Evolutionary conservation across 2,888 invertebrate species (phyloP), one percentile per base, ranked within the genome.

Genomic region (Physocephala rufipes): DNA sequence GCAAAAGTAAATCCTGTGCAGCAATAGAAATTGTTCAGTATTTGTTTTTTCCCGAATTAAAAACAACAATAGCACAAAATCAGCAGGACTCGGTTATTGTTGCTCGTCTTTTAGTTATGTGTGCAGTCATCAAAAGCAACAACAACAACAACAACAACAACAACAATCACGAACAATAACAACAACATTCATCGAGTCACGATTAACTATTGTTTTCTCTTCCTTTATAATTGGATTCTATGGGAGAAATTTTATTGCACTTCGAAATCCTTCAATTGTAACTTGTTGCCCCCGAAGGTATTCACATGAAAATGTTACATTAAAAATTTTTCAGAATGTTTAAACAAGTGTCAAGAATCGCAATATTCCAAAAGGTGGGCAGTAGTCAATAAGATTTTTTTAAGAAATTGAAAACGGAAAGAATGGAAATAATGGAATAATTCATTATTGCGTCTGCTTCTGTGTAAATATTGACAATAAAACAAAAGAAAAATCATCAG

Each of bases 91-190:
- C 28, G 16, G 21, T 45, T n/a, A 9, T 58, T 30, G 30, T 43
- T 16, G 26, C 21, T 43, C 21, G 1, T 45, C 24, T 21, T 45
- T 2, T 7, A 16, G 53, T 21, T 53, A 2, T 21, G 26, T 61
- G 19, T 26, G 13, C 19, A 30, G 16, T 9, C 30, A 19, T 61
- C 28, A 3, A 28, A 13, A 26, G 47, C 28, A 45, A 24, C 61
- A 47, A 24, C n/a, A 30, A n/a, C 30, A 69, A 51, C 59, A 70
- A 55, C 28, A 51, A 62, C 62, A 49, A 73, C 77, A 78, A 78
- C 80, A 77, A 75, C 49, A 51, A 70, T 67, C 75, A 79, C 78
- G 79, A 79, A 79, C n/a, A n/a, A n/a, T n/a, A n/a, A 79, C 80
- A 81, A 80, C 81, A 77, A 36, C 36, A 36, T 36, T 36, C 4